A percentile compares a stretch with the other conserved stretches of the same genome.
Conservation (phyloP, 2,113 vertebrate genomes). For the Dicrurus megarhynchus region DNA sequence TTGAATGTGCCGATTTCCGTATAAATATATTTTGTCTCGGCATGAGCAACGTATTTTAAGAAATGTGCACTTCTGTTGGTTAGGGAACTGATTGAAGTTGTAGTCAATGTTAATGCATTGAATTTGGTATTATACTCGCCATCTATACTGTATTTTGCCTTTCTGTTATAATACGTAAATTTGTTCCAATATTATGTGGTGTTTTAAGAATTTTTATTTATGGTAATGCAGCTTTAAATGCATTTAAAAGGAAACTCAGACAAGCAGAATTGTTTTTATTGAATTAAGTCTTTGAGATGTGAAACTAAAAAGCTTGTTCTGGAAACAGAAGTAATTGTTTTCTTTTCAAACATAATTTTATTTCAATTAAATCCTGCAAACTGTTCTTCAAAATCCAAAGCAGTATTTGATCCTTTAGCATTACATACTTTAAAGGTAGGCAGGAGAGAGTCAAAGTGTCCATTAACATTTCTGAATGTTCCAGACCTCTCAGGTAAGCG, state of each 20-base stretch:
- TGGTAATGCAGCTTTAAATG: neutral
- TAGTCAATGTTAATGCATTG: neutral
- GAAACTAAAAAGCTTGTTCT: neutral
- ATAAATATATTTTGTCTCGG: neutral
- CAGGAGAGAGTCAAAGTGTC: neutral
- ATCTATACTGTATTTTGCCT: neutral
- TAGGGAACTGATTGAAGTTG: neutral
- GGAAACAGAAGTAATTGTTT: neutral
- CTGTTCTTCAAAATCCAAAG: neutral
- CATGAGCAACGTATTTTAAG: neutral
- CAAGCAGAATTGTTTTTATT: neutral
- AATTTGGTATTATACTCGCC: accelerated
- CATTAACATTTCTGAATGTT: neutral
- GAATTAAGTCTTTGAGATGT: neutral
- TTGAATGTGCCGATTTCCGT: neutral
- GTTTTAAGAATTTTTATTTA: neutral
- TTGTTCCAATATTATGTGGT: neutral
- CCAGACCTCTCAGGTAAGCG: neutral
- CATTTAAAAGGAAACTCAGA: neutral
- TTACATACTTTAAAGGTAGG: neutral
- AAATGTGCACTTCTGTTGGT: neutral
- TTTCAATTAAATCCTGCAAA: neutral
- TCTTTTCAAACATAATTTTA: neutral
- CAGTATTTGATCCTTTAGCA: neutral
- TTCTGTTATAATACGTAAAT: neutral